A percentile compares a stretch with the other conserved stretches of the same genome.
Conservation (phyloP, 2,888 invertebrate genomes). For the Pheosia tremula region DNA sequence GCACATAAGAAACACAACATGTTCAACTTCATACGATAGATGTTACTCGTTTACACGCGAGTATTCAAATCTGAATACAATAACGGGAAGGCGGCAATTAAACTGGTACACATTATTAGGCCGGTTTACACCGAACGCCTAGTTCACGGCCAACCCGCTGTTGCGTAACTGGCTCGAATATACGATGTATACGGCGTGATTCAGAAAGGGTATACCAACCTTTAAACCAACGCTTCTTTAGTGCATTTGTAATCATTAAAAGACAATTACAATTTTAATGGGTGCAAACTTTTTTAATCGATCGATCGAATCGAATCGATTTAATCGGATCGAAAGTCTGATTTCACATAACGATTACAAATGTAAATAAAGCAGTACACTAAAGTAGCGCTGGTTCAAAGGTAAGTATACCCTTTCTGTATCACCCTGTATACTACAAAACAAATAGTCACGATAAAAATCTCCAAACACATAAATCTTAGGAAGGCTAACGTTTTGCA, state of each 20-base stretch:
- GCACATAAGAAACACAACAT: background rate
- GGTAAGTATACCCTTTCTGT: too few species aligned
- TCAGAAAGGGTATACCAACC: too few species aligned
- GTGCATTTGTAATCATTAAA: too few species aligned
- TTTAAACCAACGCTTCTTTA: too few species aligned
- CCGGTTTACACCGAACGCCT: slow-evolving; percentile 39
- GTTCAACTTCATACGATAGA: background rate
- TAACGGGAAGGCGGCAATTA: slow-evolving; percentile 61
- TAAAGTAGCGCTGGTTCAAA: too few species aligned
- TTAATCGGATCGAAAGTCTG: too few species aligned
- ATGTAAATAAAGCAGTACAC: too few species aligned
- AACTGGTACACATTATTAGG: slow-evolving; percentile 47
- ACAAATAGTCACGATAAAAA: slow-evolving; percentile 41
- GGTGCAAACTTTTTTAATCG: too few species aligned
- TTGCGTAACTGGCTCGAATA: slow-evolving; percentile 35
- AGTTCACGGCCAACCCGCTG: slow-evolving; percentile 64
- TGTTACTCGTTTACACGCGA: slow-evolving; percentile 31
- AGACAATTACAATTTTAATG: too few species aligned
- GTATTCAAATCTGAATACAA: slow-evolving; percentile 47
- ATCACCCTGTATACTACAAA: slow-evolving; percentile 11
- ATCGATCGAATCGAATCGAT: too few species aligned
- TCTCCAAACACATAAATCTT: slow-evolving; percentile 37
- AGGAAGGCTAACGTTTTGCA: slow-evolving; percentile 40
- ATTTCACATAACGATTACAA: too few species aligned
- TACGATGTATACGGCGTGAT: background rate